Evolutionary conservation across 2,113 vertebrate genomes (phyloP).

Genomic region (Mellivora capensis): DNA sequence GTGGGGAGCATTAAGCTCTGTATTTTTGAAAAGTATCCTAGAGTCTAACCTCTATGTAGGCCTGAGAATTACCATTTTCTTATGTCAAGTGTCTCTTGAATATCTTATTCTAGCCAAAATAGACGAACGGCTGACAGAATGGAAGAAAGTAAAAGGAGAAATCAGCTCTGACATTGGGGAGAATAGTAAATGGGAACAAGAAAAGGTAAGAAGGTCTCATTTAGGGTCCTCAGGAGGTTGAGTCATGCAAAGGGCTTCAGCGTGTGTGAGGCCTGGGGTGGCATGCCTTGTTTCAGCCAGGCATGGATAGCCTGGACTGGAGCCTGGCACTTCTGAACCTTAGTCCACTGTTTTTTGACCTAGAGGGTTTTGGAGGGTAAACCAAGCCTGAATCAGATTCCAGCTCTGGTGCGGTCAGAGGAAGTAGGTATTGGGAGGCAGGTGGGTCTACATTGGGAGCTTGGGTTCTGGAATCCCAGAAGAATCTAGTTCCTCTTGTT

Average conservation of each 20-base stretch:
- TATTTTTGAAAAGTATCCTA: not conserved
- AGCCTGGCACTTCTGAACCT: not conserved
- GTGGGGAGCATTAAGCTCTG: not conserved
- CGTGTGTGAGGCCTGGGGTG: not conserved
- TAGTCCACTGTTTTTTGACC: not conserved
- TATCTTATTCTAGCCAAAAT: not conserved
- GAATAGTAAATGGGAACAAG: not conserved
- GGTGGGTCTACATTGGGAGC: not conserved
- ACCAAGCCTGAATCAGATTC: not conserved
- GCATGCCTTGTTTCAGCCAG: not conserved
- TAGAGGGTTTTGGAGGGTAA: not conserved
- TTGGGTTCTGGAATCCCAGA: not conserved
- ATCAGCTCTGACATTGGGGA: not conserved
- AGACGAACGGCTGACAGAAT: not conserved
- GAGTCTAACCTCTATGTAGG: not conserved
- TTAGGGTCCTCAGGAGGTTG: not conserved
- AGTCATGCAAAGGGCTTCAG: not conserved
- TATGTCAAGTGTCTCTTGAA: not conserved
- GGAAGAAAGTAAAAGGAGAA: not conserved
- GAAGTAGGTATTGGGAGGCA: not conserved
- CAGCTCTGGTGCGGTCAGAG: not conserved
- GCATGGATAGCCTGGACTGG: accelerated
- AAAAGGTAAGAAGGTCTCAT: not conserved
- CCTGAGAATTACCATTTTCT: not conserved
- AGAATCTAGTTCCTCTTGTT: not conserved